Evolutionary conservation across 2,797 vertebrate species (phyloP).

Genomic region (Silurus aristotelis): DNA sequence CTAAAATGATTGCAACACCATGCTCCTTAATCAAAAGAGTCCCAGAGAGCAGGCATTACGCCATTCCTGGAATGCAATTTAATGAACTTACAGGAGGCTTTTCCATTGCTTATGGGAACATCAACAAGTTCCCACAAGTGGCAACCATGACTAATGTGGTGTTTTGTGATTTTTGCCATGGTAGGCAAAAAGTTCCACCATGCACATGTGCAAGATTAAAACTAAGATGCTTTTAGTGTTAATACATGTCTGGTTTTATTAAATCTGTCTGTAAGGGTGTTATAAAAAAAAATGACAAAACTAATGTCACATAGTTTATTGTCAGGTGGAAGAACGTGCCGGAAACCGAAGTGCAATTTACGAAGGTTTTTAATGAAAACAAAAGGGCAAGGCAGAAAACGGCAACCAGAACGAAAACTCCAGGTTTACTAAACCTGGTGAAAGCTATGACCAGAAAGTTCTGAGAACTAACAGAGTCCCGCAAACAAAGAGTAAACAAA

Average conservation of each 20-base stretch:
- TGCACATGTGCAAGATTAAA: not conserved
- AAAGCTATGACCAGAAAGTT: no score
- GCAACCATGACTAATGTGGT: not conserved
- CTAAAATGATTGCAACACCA: not conserved
- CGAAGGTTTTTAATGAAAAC: no score
- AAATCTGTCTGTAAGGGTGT: not conserved
- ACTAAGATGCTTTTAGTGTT: not conserved
- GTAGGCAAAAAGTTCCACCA: not conserved
- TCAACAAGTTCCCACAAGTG: constrained; percentile 7
- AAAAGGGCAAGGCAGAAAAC: no score
- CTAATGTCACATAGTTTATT: no score
- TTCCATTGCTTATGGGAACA: not conserved
- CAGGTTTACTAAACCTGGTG: no score
- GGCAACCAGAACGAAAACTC: no score
- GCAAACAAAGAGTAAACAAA: no score
- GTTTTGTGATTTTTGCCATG: not conserved
- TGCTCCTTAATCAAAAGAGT: constrained; percentile 1
- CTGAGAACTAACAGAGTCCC: no score
- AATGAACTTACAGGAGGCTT: not conserved
- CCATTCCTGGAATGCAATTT: not conserved
- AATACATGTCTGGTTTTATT: not conserved
- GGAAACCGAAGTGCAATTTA: no score
- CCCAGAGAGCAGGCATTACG: not conserved
- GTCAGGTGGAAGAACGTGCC: no score
- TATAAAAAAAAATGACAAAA: not conserved